Evolutionary conservation across 2,888 invertebrate genomes (phyloP).

Genomic region (Aricia artaxerxes): DNA sequence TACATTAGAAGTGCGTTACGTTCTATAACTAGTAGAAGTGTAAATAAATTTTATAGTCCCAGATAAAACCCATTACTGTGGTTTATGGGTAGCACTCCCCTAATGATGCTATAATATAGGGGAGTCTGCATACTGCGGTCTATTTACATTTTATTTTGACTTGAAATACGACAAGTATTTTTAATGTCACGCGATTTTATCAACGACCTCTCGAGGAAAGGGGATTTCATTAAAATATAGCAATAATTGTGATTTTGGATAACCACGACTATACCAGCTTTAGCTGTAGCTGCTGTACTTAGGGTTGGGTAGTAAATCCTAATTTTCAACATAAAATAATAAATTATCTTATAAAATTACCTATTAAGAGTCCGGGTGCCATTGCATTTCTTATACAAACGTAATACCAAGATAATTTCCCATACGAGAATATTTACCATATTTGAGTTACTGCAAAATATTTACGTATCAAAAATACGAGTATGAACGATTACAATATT

Average conservation of each 20-base stretch:
- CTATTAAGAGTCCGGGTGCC: too few relatives aligned
- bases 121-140: conserved; percentile 45
- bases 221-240: not conserved
- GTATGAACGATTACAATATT: too few relatives aligned
- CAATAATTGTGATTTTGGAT: not conserved
- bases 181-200: conserved; percentile 9
- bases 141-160: conserved; percentile 40
- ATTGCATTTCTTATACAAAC: too few relatives aligned
- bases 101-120: conserved; percentile 67
- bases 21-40: conserved; percentile 62
- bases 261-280: not conserved
- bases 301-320: too few relatives aligned
- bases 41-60: conserved; percentile 74
- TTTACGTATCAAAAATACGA: too few relatives aligned
- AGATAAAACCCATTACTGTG: conserved; percentile 74
- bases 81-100: conserved; percentile 73
- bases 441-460: too few relatives aligned
- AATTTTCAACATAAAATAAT: too few relatives aligned
- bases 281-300: too few relatives aligned
- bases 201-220: not conserved
- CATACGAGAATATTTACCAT: too few relatives aligned
- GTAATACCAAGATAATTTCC: too few relatives aligned
- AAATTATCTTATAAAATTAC: too few relatives aligned
- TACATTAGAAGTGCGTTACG: conserved; percentile 51
- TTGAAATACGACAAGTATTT: not conserved